Evolutionary conservation across 1,140 invertebrate species (phyloP).

Genomic region (Pseudomyrmex sp.): DNA sequence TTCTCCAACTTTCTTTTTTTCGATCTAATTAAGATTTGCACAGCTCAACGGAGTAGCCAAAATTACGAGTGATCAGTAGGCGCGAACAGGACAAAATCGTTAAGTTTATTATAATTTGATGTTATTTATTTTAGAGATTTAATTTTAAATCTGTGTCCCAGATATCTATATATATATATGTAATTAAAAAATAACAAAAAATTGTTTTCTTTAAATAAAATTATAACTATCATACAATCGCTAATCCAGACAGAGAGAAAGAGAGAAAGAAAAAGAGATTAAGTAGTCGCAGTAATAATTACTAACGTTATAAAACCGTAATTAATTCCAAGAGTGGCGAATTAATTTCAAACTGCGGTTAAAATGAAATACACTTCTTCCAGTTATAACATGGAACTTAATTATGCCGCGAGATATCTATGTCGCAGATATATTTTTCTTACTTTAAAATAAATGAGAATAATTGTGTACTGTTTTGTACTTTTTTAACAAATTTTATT

Average conservation of each 20-base stretch:
- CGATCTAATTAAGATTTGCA: conserved; percentile 42
- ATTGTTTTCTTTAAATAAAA: conserved; percentile 11
- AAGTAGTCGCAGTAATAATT: conserved; percentile 49
- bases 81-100: background rate
- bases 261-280: conserved; percentile 27
- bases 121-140: background rate
- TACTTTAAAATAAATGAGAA: conserved; percentile 38
- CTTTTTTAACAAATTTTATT: conserved; percentile 40
- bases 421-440: conserved; percentile 54
- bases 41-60: conserved; percentile 4
- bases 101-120: background rate
- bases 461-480: conserved; percentile 34
- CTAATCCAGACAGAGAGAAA: conserved; percentile 19
- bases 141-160: background rate
- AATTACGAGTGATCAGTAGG: conserved; percentile 43
- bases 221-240: background rate
- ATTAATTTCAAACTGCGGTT: conserved; percentile 59
- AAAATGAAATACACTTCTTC: conserved; percentile 60
- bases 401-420: conserved; percentile 44
- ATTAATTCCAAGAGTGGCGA: conserved; percentile 52
- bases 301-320: conserved; percentile 50
- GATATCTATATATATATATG: background rate
- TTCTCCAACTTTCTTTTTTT: conserved; percentile 30
- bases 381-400: conserved; percentile 52
- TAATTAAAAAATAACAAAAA: too few species aligned